Evolutionary conservation across 2,888 invertebrate species (phyloP), one percentile per base, ranked within the genome.

Genomic region (Dryobota labecula): DNA sequence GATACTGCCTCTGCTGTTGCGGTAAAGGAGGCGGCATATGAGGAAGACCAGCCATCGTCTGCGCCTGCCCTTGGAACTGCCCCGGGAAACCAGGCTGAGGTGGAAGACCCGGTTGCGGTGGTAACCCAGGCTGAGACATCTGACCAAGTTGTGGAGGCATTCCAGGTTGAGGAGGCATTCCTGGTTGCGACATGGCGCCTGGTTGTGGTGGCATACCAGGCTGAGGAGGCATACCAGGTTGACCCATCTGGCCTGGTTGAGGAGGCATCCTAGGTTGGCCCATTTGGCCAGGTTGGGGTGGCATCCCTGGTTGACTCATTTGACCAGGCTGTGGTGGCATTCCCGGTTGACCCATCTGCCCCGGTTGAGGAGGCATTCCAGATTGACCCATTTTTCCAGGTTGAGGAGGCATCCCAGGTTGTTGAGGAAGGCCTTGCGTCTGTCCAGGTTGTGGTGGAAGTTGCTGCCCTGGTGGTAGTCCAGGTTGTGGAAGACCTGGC

Each of bases 11-110:
- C 77, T 92, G 94, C 79, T 93, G 94, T 76, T 93, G 93, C 0
- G 86, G 75, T 45, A 92, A 64, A 0, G 96, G 95, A 2, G 96
- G 96, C 0, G 95, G 96, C 96, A 96, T 96, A 73, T 95, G 95
- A 2, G 86, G 88, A 69, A 88, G 85, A 6, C 87, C 87, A 9
- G 86, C 84, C 86, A 94, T 91, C 4, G 91, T 77, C 38, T 86
- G 89, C 47, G 82, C 87, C 70, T 92, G 90, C 53, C 66, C 76
- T 27, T 80, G 86, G 63, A 83, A 81, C 73, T 92, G 90, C 43
- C 75, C 79, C 2, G 78, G 86, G 49, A 84, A 82, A 33, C 84
- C 79, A 70, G 87, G 53, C 65, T 83, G 76, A 13, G 77, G 51
- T 87, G 79, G 82, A 15, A 79, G 66, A n/a, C 82, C 82, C 11